Evolutionary conservation across 2,797 vertebrate genomes (phyloP).

Genomic region (Chloroceryle amazona): DNA sequence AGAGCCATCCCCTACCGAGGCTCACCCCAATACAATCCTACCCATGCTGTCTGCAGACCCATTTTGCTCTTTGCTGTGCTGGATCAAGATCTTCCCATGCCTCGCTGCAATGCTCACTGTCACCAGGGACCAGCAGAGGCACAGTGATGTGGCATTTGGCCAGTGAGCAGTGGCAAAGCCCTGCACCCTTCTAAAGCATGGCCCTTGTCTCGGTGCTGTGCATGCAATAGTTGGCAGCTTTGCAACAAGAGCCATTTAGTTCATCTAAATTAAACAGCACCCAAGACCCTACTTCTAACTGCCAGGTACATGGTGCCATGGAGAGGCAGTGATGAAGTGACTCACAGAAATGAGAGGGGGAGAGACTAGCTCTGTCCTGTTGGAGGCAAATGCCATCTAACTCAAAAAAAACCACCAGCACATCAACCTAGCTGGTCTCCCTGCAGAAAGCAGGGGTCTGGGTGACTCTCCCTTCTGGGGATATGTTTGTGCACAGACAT

Average conservation of each 20-base stretch:
- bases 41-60: not conserved
- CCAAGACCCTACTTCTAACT: constrained; percentile 47
- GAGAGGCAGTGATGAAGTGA: not conserved
- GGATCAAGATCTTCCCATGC: not conserved
- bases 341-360: not conserved
- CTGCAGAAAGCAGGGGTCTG: not conserved
- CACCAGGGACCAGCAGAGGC: not conserved
- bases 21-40: not conserved
- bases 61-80: not conserved
- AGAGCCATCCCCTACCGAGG: fast-evolving
- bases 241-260: constrained; percentile 24
- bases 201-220: not conserved
- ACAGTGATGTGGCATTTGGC: fast-evolving
- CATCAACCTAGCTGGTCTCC: not conserved
- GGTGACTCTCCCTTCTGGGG: not conserved
- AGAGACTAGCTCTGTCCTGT: not conserved
- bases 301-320: not conserved
- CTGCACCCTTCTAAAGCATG: fast-evolving
- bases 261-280: constrained; percentile 46
- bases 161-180: not conserved
- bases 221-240: not conserved
- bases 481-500: not conserved
- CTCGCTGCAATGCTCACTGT: fast-evolving
- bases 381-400: not conserved
- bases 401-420: not conserved